Evolutionary conservation across 2,113 vertebrate species (phyloP), one percentile per base, ranked within the genome.

Genomic region (Corythornis vintsioides): DNA sequence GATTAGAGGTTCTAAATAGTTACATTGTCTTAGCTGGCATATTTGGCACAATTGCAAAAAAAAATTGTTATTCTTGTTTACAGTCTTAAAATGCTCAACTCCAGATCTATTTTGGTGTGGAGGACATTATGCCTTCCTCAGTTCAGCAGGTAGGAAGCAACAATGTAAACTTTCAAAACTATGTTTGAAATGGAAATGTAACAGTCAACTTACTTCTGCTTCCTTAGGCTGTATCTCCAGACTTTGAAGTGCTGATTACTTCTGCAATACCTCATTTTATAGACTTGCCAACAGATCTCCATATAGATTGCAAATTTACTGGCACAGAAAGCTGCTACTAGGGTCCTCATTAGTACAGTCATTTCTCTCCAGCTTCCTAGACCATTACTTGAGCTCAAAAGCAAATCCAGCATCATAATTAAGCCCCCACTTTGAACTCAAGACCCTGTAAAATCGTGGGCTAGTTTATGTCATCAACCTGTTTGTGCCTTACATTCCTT

Each of bases 291-390:
- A 70, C 52, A 92, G 84, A 95, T 95, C 84, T 95, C 91, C 40
- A 50, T 74, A 66, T 83, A 92, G 95, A 93, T 59, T 94, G 89
- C 84, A 93, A 95, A 92, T 95, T 96, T 93, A 93, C 86, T 47
- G 78, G 65, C 33, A 47, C 19, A 73, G 89, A 95, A 92, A 93
- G 66, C 74, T 91, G 67, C 10, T 38, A n/a, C 66, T 59, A 38
- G 25, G 25, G 59, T 80, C 64, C 82, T 94, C 87, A 85, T 96
- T 96, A 96, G 89, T 74, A 89, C 82, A 86, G 56, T 24, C 53
- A 73, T 92, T 91, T 85, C 43, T 94, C 71, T 91, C 55, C 86
- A 80, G 67, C 87, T 83, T 96, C 91, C 81, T 64, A 76, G 63
- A 83, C 87, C 75, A 87, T 93, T 95, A 94, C 56, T 84, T 18